Base-by-base conservation (phyloP, 2,888 invertebrate species). In the Abrostola triplasia region DNA sequence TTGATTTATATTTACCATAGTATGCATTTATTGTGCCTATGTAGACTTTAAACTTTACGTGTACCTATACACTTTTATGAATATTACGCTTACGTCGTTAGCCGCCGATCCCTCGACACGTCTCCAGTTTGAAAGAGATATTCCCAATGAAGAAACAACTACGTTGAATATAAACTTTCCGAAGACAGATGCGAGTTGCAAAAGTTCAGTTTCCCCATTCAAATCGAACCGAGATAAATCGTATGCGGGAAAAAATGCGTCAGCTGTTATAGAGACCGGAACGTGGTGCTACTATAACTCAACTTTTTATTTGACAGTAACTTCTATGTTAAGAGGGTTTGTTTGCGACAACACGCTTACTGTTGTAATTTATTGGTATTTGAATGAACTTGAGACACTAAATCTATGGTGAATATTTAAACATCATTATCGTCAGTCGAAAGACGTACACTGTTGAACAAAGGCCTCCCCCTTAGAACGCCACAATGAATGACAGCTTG, bases 141-240 rank as follows among this genome's bases (percentile, higher is more conserved):
- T 47, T 24, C 44, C 40, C 24, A 13, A 52, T 40, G 38, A 38
- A 40, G 40, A 40, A 38, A 51, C 44, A 47, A 47, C 41, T n/a
- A 38, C 24, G 24, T 52, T 38, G 24, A 24, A 50, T 8, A 42
- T 36, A 41, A 54, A 50, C 12, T 60, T 68, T 12, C 12, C 56
- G 48, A 67, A 38, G 64, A 58, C 49, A 12, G 57, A 71, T 67
- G 44, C 9, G 10, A 60, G 37, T 71, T 67, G 42, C n/a, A 9
- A 13, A 70, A 70, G 55, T 58, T 65, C 2, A 44, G 44, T 12
- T 36, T 44, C 36, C 10, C n/a, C 13, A 35, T 12, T 47, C n/a
- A 35, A 63, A 64, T 42, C 10, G 7, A 57, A 60, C 59, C 37
- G 8, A 36, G 13, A 61, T 40, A 54, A 60, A 48, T 59, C 1